Base-by-base conservation (phyloP, 1,140 invertebrate genomes). In the Bombus terrestris region DNA sequence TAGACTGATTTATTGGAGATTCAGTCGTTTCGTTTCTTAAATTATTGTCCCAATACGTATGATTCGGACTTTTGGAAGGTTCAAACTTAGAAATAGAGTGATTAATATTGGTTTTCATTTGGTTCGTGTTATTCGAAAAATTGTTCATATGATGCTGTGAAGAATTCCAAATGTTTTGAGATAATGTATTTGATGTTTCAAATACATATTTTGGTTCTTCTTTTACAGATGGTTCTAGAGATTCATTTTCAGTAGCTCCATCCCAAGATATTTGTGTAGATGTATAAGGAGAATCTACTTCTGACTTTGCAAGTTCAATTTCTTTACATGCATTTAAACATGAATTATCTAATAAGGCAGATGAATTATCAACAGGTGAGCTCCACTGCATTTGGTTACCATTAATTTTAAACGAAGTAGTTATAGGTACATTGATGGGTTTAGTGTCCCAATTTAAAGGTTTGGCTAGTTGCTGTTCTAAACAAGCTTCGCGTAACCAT, bases 401-500 rank as follows among this genome's bases (percentile, higher is more conserved):
- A 37, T 85, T 84, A 37, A 59, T 85, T 39, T 89, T 90, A 41
- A 47, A 85, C 22, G 69, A 28, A 75, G 62, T 64, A 10, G 35
- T 62, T 18, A 37, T 82, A 15, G n/a, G 28, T 37, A 81, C 53
- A 76, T 73, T 91, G 32, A 75, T 79, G n/a, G 86, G 41, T 25
- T 83, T 95, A 91, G 85, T 86, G 88, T 92, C 96, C 95, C 92
- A 96, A 83, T 92, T 95, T 87, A 93, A 91, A 86, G 92, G 95
- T 92, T 92, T 95, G 28, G 92, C 95, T 83, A 96, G 78, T 57
- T 95, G 94, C 79, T 96, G 95, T 28, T 97, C 96, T 41, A 96
- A 90, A 37, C 95, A 94, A 2, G 96, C 96, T 92, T 96, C 96
- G 8, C 96, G 92, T 25, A 97, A 88, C 96, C 96, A 97, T n/a